Conservation (phyloP, 2,113 vertebrate genomes). For the Natator depressus region DNA sequence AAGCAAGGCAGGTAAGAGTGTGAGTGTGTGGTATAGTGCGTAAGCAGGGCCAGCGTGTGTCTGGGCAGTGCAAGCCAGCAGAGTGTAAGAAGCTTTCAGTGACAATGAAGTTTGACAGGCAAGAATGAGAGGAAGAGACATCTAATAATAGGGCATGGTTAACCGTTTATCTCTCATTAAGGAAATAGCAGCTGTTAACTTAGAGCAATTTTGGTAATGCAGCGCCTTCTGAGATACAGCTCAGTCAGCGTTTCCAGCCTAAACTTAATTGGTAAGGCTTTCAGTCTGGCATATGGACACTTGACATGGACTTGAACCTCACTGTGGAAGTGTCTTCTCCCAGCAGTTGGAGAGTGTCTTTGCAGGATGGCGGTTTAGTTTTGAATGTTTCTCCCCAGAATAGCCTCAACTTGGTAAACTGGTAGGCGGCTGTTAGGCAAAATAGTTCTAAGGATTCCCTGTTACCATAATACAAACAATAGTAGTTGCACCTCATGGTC, state of each 20-base stretch:
- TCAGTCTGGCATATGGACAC: background rate
- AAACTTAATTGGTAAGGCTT: background rate
- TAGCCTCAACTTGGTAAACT: background rate
- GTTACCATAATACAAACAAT: rapidly evolving
- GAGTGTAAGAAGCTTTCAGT: background rate
- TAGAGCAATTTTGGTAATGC: background rate
- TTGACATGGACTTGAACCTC: background rate
- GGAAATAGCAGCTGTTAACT: constrained; percentile 43
- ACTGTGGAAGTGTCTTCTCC: background rate
- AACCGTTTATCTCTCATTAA: constrained; percentile 35
- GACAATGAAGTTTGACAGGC: constrained; percentile 11
- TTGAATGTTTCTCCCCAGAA: background rate
- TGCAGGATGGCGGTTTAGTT: background rate
- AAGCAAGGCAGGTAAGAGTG: background rate
- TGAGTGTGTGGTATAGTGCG: background rate
- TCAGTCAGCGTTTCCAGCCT: background rate
- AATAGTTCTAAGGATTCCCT: background rate
- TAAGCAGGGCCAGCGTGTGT: background rate
- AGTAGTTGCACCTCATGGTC: background rate
- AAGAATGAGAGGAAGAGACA: constrained; percentile 6
- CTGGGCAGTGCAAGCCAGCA: background rate
- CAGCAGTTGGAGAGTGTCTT: background rate
- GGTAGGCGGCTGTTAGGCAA: background rate
- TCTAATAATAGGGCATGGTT: constrained; percentile 50
- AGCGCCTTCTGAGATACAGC: background rate